These are phyloP conservation scores for Pachyseris speciosa DNA, from an alignment of 64 coral and sea anemone species.

Conservation along the genomic window DNA sequence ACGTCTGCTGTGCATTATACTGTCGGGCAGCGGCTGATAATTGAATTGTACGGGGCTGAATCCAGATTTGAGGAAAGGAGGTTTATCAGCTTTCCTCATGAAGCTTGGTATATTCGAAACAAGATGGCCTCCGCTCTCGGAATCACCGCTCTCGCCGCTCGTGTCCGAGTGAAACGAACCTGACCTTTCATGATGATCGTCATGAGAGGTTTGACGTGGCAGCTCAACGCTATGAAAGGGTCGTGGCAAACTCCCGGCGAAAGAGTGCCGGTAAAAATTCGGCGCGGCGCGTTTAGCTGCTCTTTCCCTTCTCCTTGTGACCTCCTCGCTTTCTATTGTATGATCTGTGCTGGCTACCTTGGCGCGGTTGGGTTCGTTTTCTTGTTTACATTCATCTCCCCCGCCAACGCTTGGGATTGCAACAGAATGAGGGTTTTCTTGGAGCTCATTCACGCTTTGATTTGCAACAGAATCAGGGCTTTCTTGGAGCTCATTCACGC, in stretches of 20 bases:
- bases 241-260: slow-evolving; percentile 46
- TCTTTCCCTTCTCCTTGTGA: slow-evolving; percentile 30
- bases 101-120: neutral
- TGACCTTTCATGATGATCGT: slow-evolving; percentile 16
- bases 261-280: slow-evolving; percentile 72
- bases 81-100: slow-evolving; percentile 16
- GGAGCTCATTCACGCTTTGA: too few relatives aligned
- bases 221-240: slow-evolving; percentile 20
- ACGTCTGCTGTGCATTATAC: neutral
- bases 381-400: neutral
- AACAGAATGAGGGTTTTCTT: too few relatives aligned
- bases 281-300: slow-evolving; percentile 30
- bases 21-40: slow-evolving; percentile 18
- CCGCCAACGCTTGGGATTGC: neutral
- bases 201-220: neutral
- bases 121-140: neutral
- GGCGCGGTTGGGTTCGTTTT: neutral
- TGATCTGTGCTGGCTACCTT: neutral
- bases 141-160: slow-evolving; percentile 51
- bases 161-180: slow-evolving; percentile 71
- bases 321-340: neutral
- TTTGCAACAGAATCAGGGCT: too few relatives aligned
- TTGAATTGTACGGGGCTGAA: slow-evolving; percentile 55
- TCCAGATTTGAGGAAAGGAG: slow-evolving; percentile 3
- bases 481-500: too few relatives aligned